Conservation (phyloP, 2,797 vertebrate species). For the Fundulus diaphanus region DNA sequence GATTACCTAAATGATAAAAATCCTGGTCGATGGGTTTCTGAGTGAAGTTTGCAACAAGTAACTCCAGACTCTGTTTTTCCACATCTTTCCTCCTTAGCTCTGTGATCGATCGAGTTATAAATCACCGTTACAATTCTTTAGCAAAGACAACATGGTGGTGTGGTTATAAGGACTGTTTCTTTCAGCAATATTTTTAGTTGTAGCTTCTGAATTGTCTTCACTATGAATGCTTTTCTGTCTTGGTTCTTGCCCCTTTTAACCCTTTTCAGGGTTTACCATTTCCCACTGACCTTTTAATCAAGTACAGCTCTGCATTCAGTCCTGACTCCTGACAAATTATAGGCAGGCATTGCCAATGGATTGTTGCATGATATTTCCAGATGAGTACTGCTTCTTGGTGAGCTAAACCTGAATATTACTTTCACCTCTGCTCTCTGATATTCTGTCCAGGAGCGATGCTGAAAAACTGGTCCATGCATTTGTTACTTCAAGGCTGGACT, state of each 20-base stretch:
- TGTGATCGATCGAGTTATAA: neutral
- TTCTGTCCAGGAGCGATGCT: no score
- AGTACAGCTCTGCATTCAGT: neutral
- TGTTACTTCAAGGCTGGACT: no score
- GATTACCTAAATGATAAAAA: no score
- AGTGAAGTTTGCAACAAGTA: neutral
- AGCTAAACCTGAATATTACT: neutral
- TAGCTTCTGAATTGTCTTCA: neutral
- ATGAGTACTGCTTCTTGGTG: neutral
- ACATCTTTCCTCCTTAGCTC: no score
- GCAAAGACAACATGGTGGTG: neutral
- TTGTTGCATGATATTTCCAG: neutral
- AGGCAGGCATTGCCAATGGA: neutral
- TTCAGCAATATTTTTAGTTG: neutral
- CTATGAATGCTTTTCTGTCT: neutral
- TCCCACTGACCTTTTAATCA: neutral
- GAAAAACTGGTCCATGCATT: no score
- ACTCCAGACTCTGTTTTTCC: no score
- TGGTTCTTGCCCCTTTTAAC: neutral
- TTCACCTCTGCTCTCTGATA: no score
- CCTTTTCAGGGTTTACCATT: neutral
- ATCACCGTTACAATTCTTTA: neutral
- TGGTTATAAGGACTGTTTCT: neutral
- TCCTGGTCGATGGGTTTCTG: no score
- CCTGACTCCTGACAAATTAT: constrained; percentile 6